Percentiles rank a stretch among this genome's conserved stretches.
phyloP scores from a whole-genome alignment of 2,797 vertebrate genomes.

The Phylloscopus collybita region DNA sequence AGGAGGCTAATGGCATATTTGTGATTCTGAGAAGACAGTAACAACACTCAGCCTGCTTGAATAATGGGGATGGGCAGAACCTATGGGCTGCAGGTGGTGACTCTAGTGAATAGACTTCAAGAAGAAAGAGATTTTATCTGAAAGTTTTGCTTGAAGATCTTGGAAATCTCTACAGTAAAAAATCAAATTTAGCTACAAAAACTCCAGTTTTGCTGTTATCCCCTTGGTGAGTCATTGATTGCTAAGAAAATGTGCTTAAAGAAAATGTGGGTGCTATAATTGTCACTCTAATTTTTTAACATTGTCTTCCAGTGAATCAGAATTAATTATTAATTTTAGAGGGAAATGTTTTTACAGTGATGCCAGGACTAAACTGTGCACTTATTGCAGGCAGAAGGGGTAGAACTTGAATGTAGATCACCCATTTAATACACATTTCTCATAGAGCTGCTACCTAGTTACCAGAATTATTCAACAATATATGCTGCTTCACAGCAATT shows the following conservation, averaged over 20 bases:
- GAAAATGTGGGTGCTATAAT: neutral
- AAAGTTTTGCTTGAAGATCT: neutral
- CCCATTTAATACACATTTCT: neutral
- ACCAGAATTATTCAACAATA: neutral
- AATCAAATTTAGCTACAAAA: neutral
- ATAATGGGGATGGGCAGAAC: fast-evolving
- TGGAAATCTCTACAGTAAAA: neutral
- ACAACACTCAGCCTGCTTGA: neutral
- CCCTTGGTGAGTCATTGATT: neutral
- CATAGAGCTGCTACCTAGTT: neutral
- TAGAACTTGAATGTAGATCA: neutral
- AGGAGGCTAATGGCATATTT: neutral
- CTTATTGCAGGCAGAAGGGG: neutral
- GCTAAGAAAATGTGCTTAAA: neutral
- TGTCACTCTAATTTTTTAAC: neutral
- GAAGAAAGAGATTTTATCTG: neutral
- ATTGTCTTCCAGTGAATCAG: neutral
- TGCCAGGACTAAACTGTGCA: neutral
- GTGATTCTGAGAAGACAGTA: neutral
- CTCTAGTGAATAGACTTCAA: neutral
- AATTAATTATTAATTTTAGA: slow-evolving; percentile 2
- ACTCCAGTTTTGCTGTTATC: neutral
- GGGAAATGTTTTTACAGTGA: neutral
- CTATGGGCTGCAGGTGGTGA: neutral
- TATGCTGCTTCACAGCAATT: neutral